phyloP scores from a whole-genome alignment of 1,140 invertebrate genomes.

The Scylla paramamosain region DNA sequence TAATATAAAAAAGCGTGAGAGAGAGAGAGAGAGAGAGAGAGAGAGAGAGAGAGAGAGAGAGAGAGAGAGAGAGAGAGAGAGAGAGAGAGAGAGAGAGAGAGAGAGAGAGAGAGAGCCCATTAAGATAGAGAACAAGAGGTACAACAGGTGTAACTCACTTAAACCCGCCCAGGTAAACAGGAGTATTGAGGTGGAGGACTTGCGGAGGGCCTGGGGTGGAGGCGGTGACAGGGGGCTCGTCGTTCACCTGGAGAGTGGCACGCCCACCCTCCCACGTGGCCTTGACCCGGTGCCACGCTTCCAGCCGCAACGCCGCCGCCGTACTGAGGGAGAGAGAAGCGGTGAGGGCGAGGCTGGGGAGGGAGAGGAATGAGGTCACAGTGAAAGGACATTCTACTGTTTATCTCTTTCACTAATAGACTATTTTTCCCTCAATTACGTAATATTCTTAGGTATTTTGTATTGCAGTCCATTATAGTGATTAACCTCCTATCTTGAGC shows the following conservation, averaged over 20 bases:
- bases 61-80: too few species aligned
- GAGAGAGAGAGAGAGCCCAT: too few species aligned
- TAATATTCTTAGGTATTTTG: too few species aligned
- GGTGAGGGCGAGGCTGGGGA: too few species aligned
- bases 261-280: constrained; percentile 87
- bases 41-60: too few species aligned
- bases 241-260: constrained; percentile 89
- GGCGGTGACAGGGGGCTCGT: constrained; percentile 85
- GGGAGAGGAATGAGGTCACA: background rate
- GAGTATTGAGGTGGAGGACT: constrained; percentile 90
- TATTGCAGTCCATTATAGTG: too few species aligned
- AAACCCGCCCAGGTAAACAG: constrained; percentile 91
- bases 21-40: too few species aligned
- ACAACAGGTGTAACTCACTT: constrained; percentile 82
- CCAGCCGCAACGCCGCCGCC: constrained; percentile 81
- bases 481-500: too few species aligned
- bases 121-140: too few species aligned
- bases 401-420: too few species aligned
- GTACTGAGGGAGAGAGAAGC: constrained; percentile 73
- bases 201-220: constrained; percentile 87
- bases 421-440: too few species aligned
- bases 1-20: too few species aligned
- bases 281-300: constrained; percentile 90
- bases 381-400: background rate
- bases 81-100: background rate